Percentiles rank a stretch among this genome's conserved stretches.
These are phyloP conservation scores for Pogonomyrmex californicus DNA, from an alignment of 1,140 invertebrate genomes.

Conservation along the genomic window DNA sequence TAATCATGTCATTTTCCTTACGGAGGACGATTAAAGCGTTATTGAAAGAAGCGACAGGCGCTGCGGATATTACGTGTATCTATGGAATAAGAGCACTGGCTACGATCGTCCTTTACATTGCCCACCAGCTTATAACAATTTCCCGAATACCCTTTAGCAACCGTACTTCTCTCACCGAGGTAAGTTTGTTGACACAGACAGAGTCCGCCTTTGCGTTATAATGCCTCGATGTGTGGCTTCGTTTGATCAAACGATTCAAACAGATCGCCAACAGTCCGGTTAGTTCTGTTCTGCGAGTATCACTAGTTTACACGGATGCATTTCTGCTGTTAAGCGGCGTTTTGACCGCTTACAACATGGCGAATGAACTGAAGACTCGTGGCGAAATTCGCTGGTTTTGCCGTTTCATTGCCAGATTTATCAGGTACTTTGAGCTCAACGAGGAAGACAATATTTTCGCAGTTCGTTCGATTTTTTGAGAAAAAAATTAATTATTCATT, in stretches of 20 bases:
- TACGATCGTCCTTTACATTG: constrained; percentile 88
- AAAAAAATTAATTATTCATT: constrained; percentile 1
- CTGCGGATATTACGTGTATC: constrained; percentile 88
- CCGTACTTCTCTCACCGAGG: constrained; percentile 88
- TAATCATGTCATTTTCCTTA: constrained; percentile 87
- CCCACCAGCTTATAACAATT: constrained; percentile 89
- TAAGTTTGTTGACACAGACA: not conserved
- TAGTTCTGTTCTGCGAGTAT: constrained; percentile 88
- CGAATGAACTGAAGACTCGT: constrained; percentile 85
- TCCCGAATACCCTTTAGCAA: constrained; percentile 89
- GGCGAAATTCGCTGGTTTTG: constrained; percentile 88
- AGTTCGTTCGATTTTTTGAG: constrained; percentile 9
- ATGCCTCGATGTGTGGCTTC: not conserved
- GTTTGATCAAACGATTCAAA: constrained; percentile 49
- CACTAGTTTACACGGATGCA: constrained; percentile 89
- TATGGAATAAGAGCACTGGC: constrained; percentile 89
- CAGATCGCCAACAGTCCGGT: constrained; percentile 88
- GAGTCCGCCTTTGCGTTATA: not conserved
- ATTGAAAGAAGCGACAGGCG: constrained; percentile 77
- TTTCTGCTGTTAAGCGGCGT: constrained; percentile 90
- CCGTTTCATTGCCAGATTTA: constrained; percentile 88
- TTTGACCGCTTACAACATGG: constrained; percentile 89
- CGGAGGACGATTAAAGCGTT: constrained; percentile 83
- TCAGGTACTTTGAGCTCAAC: constrained; percentile 85
- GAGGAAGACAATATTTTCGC: not conserved